These are phyloP conservation scores for Theocolax elegans DNA, from an alignment of 1,140 invertebrate species.

Conservation along the genomic window DNA sequence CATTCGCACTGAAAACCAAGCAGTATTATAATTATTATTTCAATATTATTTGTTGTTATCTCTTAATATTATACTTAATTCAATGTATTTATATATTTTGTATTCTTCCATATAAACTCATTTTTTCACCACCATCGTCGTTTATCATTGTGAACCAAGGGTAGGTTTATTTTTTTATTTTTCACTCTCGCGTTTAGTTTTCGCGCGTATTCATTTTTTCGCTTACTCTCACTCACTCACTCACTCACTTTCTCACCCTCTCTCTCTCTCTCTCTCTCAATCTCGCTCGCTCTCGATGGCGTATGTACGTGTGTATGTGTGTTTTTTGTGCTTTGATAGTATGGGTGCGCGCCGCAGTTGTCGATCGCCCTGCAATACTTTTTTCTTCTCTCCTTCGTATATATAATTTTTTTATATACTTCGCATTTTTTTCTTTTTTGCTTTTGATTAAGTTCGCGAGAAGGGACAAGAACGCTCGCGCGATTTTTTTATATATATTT, in stretches of 20 bases:
- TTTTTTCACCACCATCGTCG: constrained; percentile 37
- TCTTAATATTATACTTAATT: constrained; percentile 63
- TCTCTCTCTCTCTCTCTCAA: not conserved
- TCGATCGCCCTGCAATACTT: constrained; percentile 4
- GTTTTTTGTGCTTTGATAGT: constrained; percentile 24
- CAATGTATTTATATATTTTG: constrained; percentile 55
- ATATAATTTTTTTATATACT: not conserved
- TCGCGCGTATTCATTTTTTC: not conserved
- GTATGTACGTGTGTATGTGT: not conserved
- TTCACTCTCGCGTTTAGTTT: constrained; percentile 8
- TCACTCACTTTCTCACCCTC: not conserved
- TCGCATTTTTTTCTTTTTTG: not conserved
- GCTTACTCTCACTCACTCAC: not conserved
- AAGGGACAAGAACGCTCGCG: constrained; percentile 16
- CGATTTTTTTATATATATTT: not conserved
- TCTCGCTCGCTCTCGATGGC: not conserved
- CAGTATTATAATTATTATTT: constrained; percentile 63
- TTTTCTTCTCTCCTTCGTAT: not conserved
- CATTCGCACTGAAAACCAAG: constrained; percentile 62
- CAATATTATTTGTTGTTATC: constrained; percentile 64
- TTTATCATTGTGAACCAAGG: constrained; percentile 19
- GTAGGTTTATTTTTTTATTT: constrained; percentile 1
- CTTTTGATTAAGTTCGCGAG: constrained; percentile 35
- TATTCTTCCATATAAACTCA: constrained; percentile 60
- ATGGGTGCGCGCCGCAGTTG: not conserved